Evolutionary conservation across 30 jellyfish, hydroid and myxozoan genomes (phyloP).

Genomic region (Nemopilema nomurai): DNA sequence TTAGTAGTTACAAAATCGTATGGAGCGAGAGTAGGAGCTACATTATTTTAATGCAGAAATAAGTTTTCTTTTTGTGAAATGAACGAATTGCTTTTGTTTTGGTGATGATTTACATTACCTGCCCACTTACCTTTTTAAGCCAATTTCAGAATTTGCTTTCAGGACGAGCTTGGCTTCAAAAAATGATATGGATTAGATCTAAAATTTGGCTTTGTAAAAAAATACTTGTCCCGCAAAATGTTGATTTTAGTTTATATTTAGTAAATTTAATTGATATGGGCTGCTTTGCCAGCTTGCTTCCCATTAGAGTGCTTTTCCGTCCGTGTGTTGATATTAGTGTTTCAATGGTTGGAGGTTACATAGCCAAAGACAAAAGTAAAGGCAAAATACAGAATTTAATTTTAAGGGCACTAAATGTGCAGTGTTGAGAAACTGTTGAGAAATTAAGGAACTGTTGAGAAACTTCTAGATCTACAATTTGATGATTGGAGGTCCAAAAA

Average conservation of each 20-base stretch:
- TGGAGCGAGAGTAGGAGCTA: neutral
- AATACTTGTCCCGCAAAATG: neutral
- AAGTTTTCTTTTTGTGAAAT: neutral
- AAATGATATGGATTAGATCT: neutral
- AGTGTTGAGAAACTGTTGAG: neutral
- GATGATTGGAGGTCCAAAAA: neutral
- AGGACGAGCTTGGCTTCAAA: neutral
- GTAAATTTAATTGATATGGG: neutral
- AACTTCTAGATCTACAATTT: neutral
- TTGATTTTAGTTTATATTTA: neutral
- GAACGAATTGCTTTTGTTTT: neutral
- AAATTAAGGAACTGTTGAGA: neutral
- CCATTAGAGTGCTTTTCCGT: neutral
- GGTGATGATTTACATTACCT: neutral
- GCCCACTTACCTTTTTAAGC: neutral
- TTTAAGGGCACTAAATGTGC: neutral
- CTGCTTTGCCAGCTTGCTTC: neutral
- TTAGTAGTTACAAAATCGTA: neutral
- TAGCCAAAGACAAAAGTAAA: neutral
- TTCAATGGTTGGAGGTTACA: neutral
- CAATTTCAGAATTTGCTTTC: neutral
- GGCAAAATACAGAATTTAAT: neutral
- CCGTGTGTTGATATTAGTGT: neutral
- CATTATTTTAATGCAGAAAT: neutral
- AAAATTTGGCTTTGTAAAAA: neutral